These are phyloP conservation scores for Balanococcus diminutus DNA, from an alignment of 2,888 invertebrate species.

Conservation along the genomic window DNA sequence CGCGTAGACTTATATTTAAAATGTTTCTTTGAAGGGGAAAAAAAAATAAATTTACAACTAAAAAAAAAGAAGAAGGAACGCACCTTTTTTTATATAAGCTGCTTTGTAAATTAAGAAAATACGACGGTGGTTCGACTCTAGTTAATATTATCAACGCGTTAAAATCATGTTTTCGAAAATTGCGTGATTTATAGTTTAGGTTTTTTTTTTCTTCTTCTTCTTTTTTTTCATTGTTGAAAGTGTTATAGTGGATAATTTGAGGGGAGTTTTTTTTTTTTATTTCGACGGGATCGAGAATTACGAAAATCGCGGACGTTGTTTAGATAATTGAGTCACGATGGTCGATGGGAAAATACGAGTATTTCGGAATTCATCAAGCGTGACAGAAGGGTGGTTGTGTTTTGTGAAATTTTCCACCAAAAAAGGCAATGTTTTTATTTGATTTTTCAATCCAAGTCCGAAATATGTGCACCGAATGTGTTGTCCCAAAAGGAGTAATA, in stretches of 20 bases:
- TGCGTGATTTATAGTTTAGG: slow-evolving; percentile 1
- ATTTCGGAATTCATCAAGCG: no score
- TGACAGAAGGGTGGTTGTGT: no score
- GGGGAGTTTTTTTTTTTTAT: not conserved
- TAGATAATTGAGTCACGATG: no score
- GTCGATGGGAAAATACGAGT: no score
- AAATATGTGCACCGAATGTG: no score
- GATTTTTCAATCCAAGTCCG: no score
- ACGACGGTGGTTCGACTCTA: not conserved
- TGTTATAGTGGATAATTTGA: not conserved
- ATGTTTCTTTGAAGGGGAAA: not conserved
- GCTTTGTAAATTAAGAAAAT: not conserved
- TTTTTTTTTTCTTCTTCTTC: not conserved
- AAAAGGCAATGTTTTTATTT: no score
- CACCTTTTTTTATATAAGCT: not conserved
- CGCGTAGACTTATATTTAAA: not conserved
- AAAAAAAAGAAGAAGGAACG: not conserved
- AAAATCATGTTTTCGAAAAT: not conserved
- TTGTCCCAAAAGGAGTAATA: not conserved
- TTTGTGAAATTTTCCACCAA: no score
- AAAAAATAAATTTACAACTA: not conserved
- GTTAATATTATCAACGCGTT: slow-evolving; percentile 13
- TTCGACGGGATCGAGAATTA: no score
- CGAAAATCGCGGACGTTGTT: no score
- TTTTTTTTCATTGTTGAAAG: not conserved